Evolutionary conservation across 2,797 vertebrate genomes (phyloP), one percentile per base, ranked within the genome.

Genomic region (Triplophysa bombifrons): DNA sequence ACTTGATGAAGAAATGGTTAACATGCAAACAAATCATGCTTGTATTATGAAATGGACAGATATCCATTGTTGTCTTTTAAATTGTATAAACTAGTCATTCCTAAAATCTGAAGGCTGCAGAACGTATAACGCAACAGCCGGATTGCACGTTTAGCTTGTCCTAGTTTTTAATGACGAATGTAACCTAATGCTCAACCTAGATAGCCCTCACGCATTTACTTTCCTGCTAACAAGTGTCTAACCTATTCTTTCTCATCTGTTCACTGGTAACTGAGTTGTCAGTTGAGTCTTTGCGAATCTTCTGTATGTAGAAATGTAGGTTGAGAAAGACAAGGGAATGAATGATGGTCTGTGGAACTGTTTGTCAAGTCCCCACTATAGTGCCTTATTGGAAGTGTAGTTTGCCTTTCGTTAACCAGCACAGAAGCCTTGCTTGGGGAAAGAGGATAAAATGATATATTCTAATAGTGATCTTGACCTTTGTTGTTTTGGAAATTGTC

Each of bases 331-430:
- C 41, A 53, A 46, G 41, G 50, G 56, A 74, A 19, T 34, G 20
- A 4, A 73, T 30, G 75, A 50, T 58, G 58, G 63, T 71, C 69
- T 74, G 50, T 8, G 44, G 20, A 64, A 48, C 69, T 48, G 44
- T 72, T 74, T 72, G 58, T 80, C 67, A 72, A 69, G 77, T 63
- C 22, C 53, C 41, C 60, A 72, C 27, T 56, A 25, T 51, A 65
- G 91, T 93, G 92, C 92, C 92, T 93, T 93, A 90, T 83, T 80
- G 86, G 87, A 77, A 82, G 79, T 89, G 87, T 87, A 85, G 89
- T 89, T 86, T 86, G 68, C 80, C 78, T 82, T 81, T 83, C 78
- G 50, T 70, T 65, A n/a, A 38, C 71, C 4, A 56, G 27, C 22
- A 74, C 38, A 48, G 55, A 60, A 30, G 72, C 50, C 14, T 25